These are phyloP conservation scores for Saccopteryx bilineata DNA, from an alignment of 2,113 vertebrate genomes.

Conservation along the genomic window DNA sequence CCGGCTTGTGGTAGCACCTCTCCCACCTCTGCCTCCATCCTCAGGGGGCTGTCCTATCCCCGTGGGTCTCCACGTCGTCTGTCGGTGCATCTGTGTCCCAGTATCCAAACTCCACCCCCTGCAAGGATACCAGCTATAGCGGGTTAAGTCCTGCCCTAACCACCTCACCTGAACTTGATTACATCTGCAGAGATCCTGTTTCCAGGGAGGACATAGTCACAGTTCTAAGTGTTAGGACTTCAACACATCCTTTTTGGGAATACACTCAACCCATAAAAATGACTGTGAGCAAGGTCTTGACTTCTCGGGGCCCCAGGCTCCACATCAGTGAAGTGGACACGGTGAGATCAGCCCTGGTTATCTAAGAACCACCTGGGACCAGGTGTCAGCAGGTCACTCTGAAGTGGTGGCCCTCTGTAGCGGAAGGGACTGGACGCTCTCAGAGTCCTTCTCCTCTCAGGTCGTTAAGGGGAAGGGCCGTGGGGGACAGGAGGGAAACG, in stretches of 20 bases:
- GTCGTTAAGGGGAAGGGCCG: background rate
- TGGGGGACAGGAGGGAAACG: background rate
- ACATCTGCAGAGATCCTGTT: background rate
- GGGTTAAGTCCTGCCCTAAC: background rate
- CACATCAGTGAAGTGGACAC: background rate
- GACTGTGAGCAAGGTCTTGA: background rate
- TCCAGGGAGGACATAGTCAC: background rate
- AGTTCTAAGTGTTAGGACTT: too few relatives aligned
- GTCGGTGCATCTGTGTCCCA: background rate
- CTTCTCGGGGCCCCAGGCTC: background rate
- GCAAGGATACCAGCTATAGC: too few relatives aligned
- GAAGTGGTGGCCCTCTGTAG: fast-evolving
- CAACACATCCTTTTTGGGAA: background rate
- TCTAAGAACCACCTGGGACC: too few relatives aligned
- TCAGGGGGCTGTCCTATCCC: background rate
- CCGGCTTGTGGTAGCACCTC: background rate
- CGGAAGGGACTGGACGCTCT: background rate
- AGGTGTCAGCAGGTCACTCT: too few relatives aligned
- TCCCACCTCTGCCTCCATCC: fast-evolving
- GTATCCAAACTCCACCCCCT: background rate
- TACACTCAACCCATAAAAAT: background rate
- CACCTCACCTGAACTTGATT: background rate
- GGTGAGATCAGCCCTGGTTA: too few relatives aligned
- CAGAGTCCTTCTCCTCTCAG: background rate
- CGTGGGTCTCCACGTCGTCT: too few relatives aligned